phyloP scores from a whole-genome alignment of 1,140 invertebrate genomes.

The Anthonomus grandis region DNA sequence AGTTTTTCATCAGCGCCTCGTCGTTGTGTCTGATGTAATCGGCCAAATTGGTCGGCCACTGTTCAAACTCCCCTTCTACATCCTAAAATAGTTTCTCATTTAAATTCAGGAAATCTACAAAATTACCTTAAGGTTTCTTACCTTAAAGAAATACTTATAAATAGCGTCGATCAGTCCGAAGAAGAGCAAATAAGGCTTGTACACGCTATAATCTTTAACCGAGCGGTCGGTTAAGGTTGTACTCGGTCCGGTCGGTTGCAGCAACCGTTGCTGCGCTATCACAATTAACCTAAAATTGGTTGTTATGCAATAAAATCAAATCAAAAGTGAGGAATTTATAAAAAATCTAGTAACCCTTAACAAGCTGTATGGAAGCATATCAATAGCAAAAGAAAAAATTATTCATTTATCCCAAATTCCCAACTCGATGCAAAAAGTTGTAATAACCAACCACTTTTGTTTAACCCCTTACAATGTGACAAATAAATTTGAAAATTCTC shows the following conservation, averaged over 20 bases:
- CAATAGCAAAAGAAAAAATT: too few relatives aligned
- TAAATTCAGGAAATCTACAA: constrained; percentile 1
- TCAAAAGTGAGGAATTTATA: too few relatives aligned
- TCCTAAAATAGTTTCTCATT: constrained; percentile 56
- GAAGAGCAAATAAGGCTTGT: constrained; percentile 84
- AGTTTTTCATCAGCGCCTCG: constrained; percentile 81
- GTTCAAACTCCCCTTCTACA: constrained; percentile 69
- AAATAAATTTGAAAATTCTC: too few relatives aligned
- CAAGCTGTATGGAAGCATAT: too few relatives aligned
- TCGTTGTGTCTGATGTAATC: constrained; percentile 94
- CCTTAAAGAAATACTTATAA: constrained; percentile 74
- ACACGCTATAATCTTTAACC: constrained; percentile 73
- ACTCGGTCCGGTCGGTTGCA: constrained; percentile 54
- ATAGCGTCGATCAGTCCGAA: constrained; percentile 76
- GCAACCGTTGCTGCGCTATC: constrained; percentile 72
- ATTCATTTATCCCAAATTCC: too few relatives aligned
- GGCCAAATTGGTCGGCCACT: constrained; percentile 85
- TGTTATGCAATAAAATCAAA: too few relatives aligned
- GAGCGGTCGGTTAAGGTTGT: constrained; percentile 53
- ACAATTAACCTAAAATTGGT: constrained; percentile 67
- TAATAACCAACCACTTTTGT: too few relatives aligned
- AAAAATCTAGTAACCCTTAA: too few relatives aligned
- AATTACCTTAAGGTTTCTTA: constrained; percentile 41
- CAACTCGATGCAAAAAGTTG: too few relatives aligned
- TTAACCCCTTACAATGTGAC: too few relatives aligned